Percentiles rank a stretch among this genome's conserved stretches.
These are phyloP conservation scores for Cherax quadricarinatus DNA, from an alignment of 1,140 invertebrate genomes.

Conservation along the genomic window DNA sequence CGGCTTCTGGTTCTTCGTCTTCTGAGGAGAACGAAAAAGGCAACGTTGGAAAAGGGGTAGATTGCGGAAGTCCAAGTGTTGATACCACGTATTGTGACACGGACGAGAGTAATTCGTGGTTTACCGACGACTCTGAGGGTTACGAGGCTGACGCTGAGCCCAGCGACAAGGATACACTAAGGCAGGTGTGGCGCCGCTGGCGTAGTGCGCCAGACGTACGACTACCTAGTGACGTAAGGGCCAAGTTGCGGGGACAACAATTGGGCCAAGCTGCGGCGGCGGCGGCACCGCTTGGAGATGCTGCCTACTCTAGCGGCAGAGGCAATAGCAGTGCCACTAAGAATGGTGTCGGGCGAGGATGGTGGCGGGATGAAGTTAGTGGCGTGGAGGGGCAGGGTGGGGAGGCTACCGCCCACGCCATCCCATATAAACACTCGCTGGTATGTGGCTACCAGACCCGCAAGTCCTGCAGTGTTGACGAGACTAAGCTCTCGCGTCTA, in stretches of 20 bases:
- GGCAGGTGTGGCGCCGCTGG: slow-evolving; percentile 47
- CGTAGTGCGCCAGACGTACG: slow-evolving; percentile 44
- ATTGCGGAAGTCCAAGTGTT: slow-evolving; percentile 20
- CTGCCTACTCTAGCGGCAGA: not conserved
- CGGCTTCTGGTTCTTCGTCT: not conserved
- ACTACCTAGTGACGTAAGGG: slow-evolving; percentile 13
- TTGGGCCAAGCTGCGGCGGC: slow-evolving; percentile 27
- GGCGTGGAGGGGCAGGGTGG: slow-evolving; percentile 1
- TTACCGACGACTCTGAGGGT: slow-evolving; percentile 54
- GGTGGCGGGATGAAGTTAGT: slow-evolving; percentile 8
- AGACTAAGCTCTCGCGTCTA: slow-evolving; percentile 32
- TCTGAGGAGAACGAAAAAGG: not conserved
- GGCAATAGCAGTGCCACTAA: not conserved
- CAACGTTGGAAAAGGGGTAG: not conserved
- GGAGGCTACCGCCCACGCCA: not conserved
- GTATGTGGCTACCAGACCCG: slow-evolving; percentile 46
- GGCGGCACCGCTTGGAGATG: not conserved
- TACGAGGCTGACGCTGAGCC: slow-evolving; percentile 64
- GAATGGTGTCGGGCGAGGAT: slow-evolving; percentile 8
- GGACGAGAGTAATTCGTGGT: slow-evolving; percentile 30
- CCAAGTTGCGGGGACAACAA: slow-evolving; percentile 3
- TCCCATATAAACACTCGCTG: slow-evolving; percentile 7
- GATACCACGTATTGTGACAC: slow-evolving; percentile 55
- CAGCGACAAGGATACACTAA: slow-evolving; percentile 50
- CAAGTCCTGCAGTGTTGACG: slow-evolving; percentile 58